A percentile compares a stretch with the other conserved stretches of the same genome.
Conservation (phyloP, 2,888 invertebrate species). For the Ecliptopera silaceata region DNA sequence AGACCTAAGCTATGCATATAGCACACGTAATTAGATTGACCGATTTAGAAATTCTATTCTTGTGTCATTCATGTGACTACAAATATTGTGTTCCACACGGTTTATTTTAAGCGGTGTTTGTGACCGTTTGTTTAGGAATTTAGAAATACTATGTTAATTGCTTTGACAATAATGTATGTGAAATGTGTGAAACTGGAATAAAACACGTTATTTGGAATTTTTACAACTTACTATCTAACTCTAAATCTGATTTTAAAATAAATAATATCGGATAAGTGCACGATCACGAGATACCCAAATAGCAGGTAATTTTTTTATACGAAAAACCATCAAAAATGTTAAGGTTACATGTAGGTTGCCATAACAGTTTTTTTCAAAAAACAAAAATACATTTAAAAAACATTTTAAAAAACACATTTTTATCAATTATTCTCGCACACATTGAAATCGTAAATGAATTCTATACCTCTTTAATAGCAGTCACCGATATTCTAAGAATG, state of each 20-base stretch:
- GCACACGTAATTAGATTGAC: constrained; percentile 53
- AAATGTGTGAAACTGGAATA: neutral
- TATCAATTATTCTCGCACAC: constrained; percentile 30
- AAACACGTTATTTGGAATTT: too few species aligned
- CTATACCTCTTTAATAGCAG: constrained; percentile 17
- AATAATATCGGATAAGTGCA: too few species aligned
- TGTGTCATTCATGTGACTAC: constrained; percentile 53
- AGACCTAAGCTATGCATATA: constrained; percentile 46
- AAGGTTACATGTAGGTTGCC: too few species aligned
- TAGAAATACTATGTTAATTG: constrained; percentile 56
- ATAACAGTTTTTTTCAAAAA: neutral
- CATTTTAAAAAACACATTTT: constrained; percentile 1
- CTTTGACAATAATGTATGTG: constrained; percentile 42
- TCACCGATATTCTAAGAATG: constrained; percentile 29
- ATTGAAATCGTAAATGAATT: constrained; percentile 33
- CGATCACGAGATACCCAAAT: too few species aligned
- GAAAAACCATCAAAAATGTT: too few species aligned
- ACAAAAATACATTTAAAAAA: neutral
- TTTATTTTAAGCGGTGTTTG: constrained; percentile 56
- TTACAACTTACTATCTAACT: too few species aligned
- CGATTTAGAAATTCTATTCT: constrained; percentile 59
- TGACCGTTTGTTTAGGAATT: constrained; percentile 54
- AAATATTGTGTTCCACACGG: constrained; percentile 34
- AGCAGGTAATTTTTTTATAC: too few species aligned
- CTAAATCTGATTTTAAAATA: too few species aligned